Evolutionary conservation across 2,113 vertebrate species (phyloP), one percentile per base, ranked within the genome.

Genomic region (Zeus faber): DNA sequence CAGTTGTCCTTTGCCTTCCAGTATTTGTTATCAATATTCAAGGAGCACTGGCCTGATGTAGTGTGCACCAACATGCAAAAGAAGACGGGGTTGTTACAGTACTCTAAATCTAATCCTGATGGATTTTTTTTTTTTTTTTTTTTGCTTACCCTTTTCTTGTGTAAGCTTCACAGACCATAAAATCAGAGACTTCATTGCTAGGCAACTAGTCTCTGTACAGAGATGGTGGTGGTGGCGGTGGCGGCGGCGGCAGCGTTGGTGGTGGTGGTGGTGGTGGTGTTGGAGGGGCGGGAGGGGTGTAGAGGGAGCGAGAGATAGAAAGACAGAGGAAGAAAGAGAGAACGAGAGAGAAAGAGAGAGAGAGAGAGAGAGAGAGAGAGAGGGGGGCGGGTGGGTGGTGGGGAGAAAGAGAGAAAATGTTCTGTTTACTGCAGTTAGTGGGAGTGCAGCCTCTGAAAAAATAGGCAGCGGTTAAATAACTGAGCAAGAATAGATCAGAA

Each of bases 111-210:
- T 80, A 72, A 83, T 79, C 73, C 76, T 81, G 70, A 57, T 75
- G 67, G 75, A 69, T 79, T 74, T 74, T 41, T 54, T 11, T 50
- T 51, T 67, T 67, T 29, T 4, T 29, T 4, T 29, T 4, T 29
- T 4, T 29, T 4, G 4, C 4, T 29, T 29, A 4, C 8, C 27
- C 27, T 9, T 29, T 9, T 29, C 27, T 9, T 29, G 27, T 37
- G 74, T 76, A 76, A 85, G 84, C 81, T 82, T 84, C 78, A 81
- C 81, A 79, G 75, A 85, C 77, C 85, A 85, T 82, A 84, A 86
- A 89, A 88, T 82, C 82, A 80, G 71, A 76, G 74, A 87, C 84
- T 84, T 85, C 84, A 90, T 91, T 89, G 89, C 88, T 90, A 89
- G 88, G 89, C 88, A 91, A 91, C 88, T 86, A 88, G 85, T 86